A percentile compares a stretch with the other conserved stretches of the same genome.
phyloP scores from a whole-genome alignment of 2,888 invertebrate genomes.

The Psococerastis gibbosa region DNA sequence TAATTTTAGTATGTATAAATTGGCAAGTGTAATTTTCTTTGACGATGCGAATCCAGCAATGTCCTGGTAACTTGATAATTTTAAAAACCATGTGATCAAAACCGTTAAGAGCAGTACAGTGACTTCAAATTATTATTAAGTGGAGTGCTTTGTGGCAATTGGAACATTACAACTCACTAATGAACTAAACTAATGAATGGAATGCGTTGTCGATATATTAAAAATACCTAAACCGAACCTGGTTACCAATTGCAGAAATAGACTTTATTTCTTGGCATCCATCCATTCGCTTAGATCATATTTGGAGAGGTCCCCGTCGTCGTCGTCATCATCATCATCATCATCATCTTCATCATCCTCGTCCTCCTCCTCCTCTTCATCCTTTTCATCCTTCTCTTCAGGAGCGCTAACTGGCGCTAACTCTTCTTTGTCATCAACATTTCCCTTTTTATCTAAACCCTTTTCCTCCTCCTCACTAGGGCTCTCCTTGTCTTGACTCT shows the following conservation, averaged over 20 bases:
- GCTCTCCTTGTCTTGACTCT: constrained; percentile 30
- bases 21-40: too few species aligned
- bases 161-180: too few species aligned
- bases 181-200: too few species aligned
- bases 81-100: too few species aligned
- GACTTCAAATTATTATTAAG: too few species aligned
- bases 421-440: too few species aligned
- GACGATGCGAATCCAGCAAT: too few species aligned
- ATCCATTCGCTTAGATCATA: constrained; percentile 50
- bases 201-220: too few species aligned
- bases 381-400: constrained; percentile 25
- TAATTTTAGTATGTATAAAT: too few species aligned
- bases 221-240: constrained; percentile 10
- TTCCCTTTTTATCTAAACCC: constrained; percentile 16
- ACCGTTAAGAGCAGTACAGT: too few species aligned
- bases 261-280: neutral
- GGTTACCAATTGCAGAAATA: constrained; percentile 4
- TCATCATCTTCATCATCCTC: constrained; percentile 40
- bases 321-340: constrained; percentile 33
- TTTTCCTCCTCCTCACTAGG: constrained; percentile 25
- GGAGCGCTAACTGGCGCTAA: constrained; percentile 21
- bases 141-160: too few species aligned
- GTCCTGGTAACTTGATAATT: too few species aligned
- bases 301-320: constrained; percentile 51
- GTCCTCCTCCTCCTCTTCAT: constrained; percentile 27